Percentiles rank a stretch among this genome's conserved stretches.
Conservation (phyloP, 2,888 invertebrate genomes). For the Lycaena phlaeas region DNA sequence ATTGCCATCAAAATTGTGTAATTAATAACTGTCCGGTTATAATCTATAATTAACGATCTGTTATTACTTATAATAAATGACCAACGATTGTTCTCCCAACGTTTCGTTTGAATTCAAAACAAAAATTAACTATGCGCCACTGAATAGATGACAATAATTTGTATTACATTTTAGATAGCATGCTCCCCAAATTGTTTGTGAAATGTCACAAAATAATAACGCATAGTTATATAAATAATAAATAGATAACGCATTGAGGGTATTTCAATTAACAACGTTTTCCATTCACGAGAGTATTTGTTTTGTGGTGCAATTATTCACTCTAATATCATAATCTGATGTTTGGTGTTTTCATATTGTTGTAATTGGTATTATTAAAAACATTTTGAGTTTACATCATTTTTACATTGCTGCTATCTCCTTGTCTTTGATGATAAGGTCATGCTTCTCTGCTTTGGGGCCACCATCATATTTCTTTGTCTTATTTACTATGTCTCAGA, state of each 20-base stretch:
- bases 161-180: slow-evolving; percentile 22
- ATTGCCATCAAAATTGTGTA: slow-evolving; percentile 11
- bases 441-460: too few species aligned
- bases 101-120: slow-evolving; percentile 19
- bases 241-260: slow-evolving; percentile 26
- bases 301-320: slow-evolving; percentile 23
- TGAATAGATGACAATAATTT: slow-evolving; percentile 25
- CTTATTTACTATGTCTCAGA: too few species aligned
- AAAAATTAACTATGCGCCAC: slow-evolving; percentile 23
- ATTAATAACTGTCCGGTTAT: slow-evolving; percentile 13
- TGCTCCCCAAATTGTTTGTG: slow-evolving; percentile 29
- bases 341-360: neutral
- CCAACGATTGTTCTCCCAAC: slow-evolving; percentile 17
- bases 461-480: too few species aligned
- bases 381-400: too few species aligned
- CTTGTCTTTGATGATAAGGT: too few species aligned
- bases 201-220: slow-evolving; percentile 32
- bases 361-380: too few species aligned
- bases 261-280: slow-evolving; percentile 35
- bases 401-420: too few species aligned
- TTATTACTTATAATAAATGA: slow-evolving; percentile 19
- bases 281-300: slow-evolving; percentile 24
- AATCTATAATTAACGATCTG: slow-evolving; percentile 21
- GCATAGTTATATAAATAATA: slow-evolving; percentile 29
- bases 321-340: neutral